Conservation (phyloP, 2,888 invertebrate genomes). For the Drosophila meridionalis region DNA sequence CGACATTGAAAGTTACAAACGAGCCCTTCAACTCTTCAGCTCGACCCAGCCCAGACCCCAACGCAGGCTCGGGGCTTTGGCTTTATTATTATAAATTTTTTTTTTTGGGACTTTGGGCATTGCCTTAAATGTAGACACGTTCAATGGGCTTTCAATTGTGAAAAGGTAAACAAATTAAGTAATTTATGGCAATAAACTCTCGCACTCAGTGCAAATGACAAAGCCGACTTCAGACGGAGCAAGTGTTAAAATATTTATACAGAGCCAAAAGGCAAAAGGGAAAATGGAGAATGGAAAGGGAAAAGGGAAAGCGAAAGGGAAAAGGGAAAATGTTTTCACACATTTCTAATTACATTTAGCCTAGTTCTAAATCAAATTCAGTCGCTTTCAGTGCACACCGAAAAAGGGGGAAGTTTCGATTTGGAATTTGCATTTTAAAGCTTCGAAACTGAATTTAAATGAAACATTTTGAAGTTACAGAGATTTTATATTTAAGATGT, state of each 20-base stretch:
- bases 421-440: neutral
- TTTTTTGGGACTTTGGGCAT: constrained; percentile 3
- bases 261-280: neutral
- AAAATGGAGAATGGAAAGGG: neutral
- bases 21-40: constrained; percentile 60
- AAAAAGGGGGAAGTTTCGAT: neutral
- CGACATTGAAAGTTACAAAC: constrained; percentile 72
- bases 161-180: constrained; percentile 67
- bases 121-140: constrained; percentile 41
- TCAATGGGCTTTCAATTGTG: constrained; percentile 63
- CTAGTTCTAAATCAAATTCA: constrained; percentile 14
- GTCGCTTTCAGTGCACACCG: neutral
- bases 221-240: constrained; percentile 1
- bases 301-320: neutral
- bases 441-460: too few species aligned
- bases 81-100: neutral
- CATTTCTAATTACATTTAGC: constrained; percentile 40
- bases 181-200: constrained; percentile 62
- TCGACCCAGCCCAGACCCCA: constrained; percentile 6
- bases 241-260: neutral
- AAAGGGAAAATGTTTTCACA: neutral
- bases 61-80: constrained; percentile 1
- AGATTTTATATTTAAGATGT: too few species aligned
- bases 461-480: too few species aligned
- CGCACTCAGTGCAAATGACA: constrained; percentile 23